phyloP scores from a whole-genome alignment of 2,888 invertebrate genomes.

The Heteromurus nitidus region DNA sequence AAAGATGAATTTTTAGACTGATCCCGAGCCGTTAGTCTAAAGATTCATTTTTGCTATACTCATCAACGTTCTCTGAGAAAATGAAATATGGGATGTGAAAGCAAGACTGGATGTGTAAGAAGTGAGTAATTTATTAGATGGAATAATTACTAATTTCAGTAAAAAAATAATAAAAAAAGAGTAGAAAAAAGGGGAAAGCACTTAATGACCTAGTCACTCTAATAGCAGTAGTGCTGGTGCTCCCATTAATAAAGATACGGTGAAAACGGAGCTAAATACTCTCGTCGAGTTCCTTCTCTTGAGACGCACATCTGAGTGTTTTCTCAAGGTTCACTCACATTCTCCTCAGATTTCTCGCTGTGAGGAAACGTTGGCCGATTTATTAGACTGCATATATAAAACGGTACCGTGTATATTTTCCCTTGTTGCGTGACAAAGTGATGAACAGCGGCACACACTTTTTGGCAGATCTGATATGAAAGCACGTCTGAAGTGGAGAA shows the following conservation, averaged over 20 bases:
- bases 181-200: background rate
- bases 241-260: background rate
- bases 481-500: too few species aligned
- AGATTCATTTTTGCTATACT: constrained; percentile 60
- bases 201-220: background rate
- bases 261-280: too few species aligned
- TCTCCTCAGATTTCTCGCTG: too few species aligned
- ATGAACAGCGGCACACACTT: too few species aligned
- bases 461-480: too few species aligned
- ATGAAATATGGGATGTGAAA: background rate
- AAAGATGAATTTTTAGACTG: constrained; percentile 68
- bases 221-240: background rate
- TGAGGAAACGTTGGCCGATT: too few species aligned
- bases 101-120: background rate
- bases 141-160: constrained; percentile 1
- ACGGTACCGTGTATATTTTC: too few species aligned
- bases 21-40: constrained; percentile 68
- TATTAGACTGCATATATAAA: too few species aligned
- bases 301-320: too few species aligned
- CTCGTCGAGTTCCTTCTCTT: too few species aligned
- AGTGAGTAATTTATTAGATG: background rate
- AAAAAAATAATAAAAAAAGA: background rate
- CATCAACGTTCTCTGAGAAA: background rate
- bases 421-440: too few species aligned
- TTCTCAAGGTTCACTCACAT: too few species aligned